Evolutionary conservation across 2,113 vertebrate species (phyloP).

Genomic region (Equus quagga): DNA sequence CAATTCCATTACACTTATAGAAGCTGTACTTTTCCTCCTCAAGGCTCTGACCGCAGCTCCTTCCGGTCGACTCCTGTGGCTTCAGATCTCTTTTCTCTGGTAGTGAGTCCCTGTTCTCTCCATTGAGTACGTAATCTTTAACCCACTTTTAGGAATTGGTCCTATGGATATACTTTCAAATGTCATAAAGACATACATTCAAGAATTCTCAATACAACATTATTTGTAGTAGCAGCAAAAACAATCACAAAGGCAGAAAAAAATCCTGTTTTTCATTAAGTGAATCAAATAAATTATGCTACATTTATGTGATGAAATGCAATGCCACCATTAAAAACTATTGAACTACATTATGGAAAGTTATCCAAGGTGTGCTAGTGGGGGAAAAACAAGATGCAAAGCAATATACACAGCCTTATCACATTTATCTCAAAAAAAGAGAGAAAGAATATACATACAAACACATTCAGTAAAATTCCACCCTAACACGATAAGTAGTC

Average conservation of each 20-base stretch:
- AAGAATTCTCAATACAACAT: not conserved
- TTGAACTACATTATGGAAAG: not conserved
- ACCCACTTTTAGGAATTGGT: not conserved
- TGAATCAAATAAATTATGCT: not conserved
- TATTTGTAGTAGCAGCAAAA: not conserved
- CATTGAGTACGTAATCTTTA: not conserved
- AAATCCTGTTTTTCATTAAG: not conserved
- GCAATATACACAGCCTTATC: not conserved
- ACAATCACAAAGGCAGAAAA: not conserved
- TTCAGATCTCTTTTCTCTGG: not conserved
- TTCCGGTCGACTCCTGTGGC: not conserved
- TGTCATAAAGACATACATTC: not conserved
- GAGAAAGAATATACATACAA: not conserved
- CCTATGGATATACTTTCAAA: not conserved
- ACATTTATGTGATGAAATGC: not conserved
- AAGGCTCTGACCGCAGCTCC: not conserved
- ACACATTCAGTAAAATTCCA: not conserved
- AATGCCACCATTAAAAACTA: not conserved
- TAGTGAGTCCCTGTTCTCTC: not conserved
- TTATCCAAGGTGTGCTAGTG: not conserved
- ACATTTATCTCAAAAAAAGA: not conserved
- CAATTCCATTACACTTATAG: not conserved
- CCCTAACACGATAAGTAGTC: not conserved
- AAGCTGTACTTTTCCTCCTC: not conserved
- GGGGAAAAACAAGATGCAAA: not conserved